A percentile compares a stretch with the other conserved stretches of the same genome.
Evolutionary conservation across 2,113 vertebrate genomes (phyloP).

Genomic region (Poicephalus meyeri): DNA sequence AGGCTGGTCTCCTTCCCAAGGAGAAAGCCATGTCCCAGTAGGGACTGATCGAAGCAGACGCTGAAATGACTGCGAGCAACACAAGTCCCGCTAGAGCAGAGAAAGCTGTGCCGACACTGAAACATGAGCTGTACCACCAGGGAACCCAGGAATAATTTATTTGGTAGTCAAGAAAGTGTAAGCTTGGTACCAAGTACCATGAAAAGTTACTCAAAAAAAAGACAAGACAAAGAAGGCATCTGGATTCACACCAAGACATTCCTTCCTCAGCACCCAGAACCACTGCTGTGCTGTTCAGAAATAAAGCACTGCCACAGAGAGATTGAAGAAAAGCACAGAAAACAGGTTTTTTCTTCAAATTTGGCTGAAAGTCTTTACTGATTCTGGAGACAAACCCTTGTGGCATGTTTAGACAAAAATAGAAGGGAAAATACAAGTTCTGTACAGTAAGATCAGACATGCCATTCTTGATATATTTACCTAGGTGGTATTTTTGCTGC

Average conservation of each 20-base stretch:
- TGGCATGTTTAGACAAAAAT: background rate
- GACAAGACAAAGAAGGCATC: background rate
- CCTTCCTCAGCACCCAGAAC: background rate
- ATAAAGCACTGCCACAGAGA: background rate
- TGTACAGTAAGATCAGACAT: background rate
- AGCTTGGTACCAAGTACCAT: background rate
- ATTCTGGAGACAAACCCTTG: background rate
- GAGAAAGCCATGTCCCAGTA: background rate
- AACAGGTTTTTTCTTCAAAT: background rate
- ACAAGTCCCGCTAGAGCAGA: background rate
- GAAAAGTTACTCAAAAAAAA: background rate
- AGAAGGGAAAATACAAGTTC: background rate
- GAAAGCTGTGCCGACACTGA: background rate
- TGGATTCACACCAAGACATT: background rate
- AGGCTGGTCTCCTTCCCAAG: background rate
- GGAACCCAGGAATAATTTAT: background rate
- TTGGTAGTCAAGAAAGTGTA: background rate
- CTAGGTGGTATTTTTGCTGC: background rate
- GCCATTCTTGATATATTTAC: background rate
- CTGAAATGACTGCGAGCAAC: rapidly evolving
- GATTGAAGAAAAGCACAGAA: background rate
- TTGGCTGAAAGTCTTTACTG: background rate
- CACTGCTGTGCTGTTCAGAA: background rate
- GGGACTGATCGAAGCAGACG: rapidly evolving
- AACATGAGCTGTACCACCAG: background rate